Evolutionary conservation across 2,888 invertebrate species (phyloP).

Genomic region (Ectropis crepuscularia): DNA sequence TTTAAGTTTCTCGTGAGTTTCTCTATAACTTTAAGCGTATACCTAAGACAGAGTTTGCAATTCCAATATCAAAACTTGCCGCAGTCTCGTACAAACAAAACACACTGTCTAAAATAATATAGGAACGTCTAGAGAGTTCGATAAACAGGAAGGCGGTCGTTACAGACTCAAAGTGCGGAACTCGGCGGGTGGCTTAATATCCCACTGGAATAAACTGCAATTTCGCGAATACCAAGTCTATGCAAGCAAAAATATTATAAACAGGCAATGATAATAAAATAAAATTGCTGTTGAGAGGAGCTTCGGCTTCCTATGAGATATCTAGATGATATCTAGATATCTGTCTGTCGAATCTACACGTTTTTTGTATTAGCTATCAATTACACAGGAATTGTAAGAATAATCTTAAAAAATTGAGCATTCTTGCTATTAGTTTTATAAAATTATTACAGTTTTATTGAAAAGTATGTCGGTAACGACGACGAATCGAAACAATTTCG

Average conservation of each 20-base stretch:
- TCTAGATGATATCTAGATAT: too few relatives aligned
- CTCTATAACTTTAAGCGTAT: background rate
- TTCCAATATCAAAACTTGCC: constrained; percentile 11
- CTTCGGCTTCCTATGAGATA: too few relatives aligned
- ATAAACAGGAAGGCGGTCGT: constrained; percentile 68
- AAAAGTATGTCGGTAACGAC: too few relatives aligned
- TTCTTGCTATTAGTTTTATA: too few relatives aligned
- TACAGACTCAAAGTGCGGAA: constrained; percentile 59
- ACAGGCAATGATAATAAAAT: constrained; percentile 64
- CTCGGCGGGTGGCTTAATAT: constrained; percentile 73
- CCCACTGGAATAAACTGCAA: constrained; percentile 76
- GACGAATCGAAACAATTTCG: too few relatives aligned
- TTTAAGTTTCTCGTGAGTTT: too few relatives aligned
- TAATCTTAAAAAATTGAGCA: too few relatives aligned
- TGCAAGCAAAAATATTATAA: constrained; percentile 73
- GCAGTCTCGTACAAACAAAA: constrained; percentile 38
- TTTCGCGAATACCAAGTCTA: constrained; percentile 70
- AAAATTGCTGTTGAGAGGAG: constrained; percentile 40
- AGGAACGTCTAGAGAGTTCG: constrained; percentile 53
- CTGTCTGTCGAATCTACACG: too few relatives aligned
- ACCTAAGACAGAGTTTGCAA: background rate
- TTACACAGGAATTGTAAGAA: too few relatives aligned
- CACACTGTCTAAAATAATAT: constrained; percentile 47
- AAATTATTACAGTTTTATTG: too few relatives aligned
- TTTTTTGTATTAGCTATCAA: too few relatives aligned